Base-by-base conservation (phyloP, 2,797 vertebrate genomes). In the Adrianichthys oophorus region DNA sequence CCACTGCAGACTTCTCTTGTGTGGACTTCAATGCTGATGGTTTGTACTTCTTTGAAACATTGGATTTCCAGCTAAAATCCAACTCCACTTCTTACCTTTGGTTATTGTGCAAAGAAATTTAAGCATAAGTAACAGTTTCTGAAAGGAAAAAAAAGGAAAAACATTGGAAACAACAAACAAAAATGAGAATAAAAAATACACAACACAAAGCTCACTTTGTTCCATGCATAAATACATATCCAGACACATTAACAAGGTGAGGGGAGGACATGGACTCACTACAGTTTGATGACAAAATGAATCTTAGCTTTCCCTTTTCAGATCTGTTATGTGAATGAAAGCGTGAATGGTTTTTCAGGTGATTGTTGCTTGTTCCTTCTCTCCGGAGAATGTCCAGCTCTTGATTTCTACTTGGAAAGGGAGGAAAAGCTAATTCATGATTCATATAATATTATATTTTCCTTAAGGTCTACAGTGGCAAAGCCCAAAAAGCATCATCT, bases 91-190 rank as follows among this genome's bases (percentile, higher is more conserved):
- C 79, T 91, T 90, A 86, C 91, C 93, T 94, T 95, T 94, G 91
- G 91, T 91, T 90, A 86, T 86, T 89, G 90, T 92, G 90, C 89
- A 90, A 92, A 91, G 85, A 92, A 90, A 94, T 92, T 82, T 69
- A 91, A 89, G 85, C 85, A 84, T 79, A 72, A 85, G 88, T 90
- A 90, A 91, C 89, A 87, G 86, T 87, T 86, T 82, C 70, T 82
- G 84, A 79, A 80, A 85, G 70, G 6, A 29, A 73, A 76, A 78
- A 75, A 69, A 72, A 18, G 60, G 74, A 46, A 71, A 19, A 26
- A 37, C 13, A 58, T 59, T 29, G 15, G n/a, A 70, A 75, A 62
- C n/a, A 55, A 62, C 18, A 55, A 62, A 65, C 37, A 40, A 6
- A 65, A 69, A 68, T 10, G 1, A 12, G 48, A 73, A 69, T 49